Base-by-base conservation (phyloP, 2,113 vertebrate species). In the Nothoprocta perdicaria region DNA sequence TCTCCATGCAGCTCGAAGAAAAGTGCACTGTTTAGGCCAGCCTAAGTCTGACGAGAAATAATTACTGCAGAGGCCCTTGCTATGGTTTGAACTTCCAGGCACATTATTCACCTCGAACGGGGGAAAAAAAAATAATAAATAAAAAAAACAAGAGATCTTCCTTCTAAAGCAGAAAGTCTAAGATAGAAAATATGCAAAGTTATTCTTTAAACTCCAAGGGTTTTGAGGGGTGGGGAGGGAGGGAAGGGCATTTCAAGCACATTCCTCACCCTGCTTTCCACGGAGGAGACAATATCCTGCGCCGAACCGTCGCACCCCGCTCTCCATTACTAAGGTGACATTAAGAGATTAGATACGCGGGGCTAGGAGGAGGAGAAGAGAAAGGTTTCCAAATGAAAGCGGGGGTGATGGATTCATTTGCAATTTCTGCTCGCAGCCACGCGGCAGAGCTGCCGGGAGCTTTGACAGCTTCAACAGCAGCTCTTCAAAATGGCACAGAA, bases 301-400 rank as follows among this genome's bases (percentile, higher is more conserved):
- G 3, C 33, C 2, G 13, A 77, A 19, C 22, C 35, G 52, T 40
- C 60, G 22, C 16, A 1, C 67, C 41, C 67, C 43, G 4, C 2
- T 6, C 23, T 3, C 8, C 55, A 80, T n/a, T n/a, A 60, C 62
- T 84, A 84, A 76, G 88, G 88, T 90, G 88, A 90, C 88, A 35
- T 53, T 29, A 18, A 24, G 80, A 88, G 8, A 27, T 21, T 23
- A 53, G 84, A 69, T 58, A 74, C 35, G 88, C 67, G 65, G 62
- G 79, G 31, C 11, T 19, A 26, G 50, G 38, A 83, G 4, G 38
- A 83, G 4, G 50, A n/a, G n/a, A 55, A 21, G 41, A 62, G 22
- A 85, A 84, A 21, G 12, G 83, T 24, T 69, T 35, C 55, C 16
- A 41, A 83, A 80, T 2, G 38, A 58, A 46, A 52, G 67, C 66